Percentiles rank a stretch among this genome's conserved stretches.
These are phyloP conservation scores for Drosophila littoralis DNA, from an alignment of 1,140 invertebrate genomes.

Conservation along the genomic window DNA sequence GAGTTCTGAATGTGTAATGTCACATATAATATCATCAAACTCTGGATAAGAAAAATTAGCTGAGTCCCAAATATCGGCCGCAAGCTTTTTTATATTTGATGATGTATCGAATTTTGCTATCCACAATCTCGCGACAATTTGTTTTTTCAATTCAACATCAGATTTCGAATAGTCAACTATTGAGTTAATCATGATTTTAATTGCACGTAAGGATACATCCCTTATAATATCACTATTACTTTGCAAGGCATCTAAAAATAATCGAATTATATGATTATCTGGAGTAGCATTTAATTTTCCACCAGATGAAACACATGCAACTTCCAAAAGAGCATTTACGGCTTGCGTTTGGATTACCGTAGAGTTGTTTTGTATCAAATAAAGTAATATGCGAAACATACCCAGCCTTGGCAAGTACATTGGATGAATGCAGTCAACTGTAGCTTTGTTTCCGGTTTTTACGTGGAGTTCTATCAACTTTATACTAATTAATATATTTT, in stretches of 20 bases:
- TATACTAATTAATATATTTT: conserved; percentile 87
- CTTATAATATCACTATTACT: conserved; percentile 88
- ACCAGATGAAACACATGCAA: conserved; percentile 89
- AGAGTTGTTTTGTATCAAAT: conserved; percentile 89
- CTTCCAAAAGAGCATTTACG: conserved; percentile 90
- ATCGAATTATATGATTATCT: conserved; percentile 89
- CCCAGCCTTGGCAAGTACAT: conserved; percentile 91
- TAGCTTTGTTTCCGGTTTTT: conserved; percentile 86
- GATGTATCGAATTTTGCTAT: conserved; percentile 90
- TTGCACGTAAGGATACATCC: conserved; percentile 91
- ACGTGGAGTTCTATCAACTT: conserved; percentile 90
- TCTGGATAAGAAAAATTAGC: conserved; percentile 87
- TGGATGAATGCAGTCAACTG: conserved; percentile 87
- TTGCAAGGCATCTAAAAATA: conserved; percentile 91
- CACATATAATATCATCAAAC: conserved; percentile 88
- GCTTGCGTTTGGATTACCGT: conserved; percentile 91
- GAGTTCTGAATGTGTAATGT: conserved; percentile 92
- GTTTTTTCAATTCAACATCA: conserved; percentile 85
- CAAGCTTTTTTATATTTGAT: conserved; percentile 89
- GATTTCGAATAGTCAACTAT: conserved; percentile 87
- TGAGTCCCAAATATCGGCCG: conserved; percentile 88
- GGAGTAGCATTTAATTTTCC: conserved; percentile 87
- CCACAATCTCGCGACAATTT: conserved; percentile 90
- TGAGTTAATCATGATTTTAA: conserved; percentile 89
- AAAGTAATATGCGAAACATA: conserved; percentile 92